A percentile compares a stretch with the other conserved stretches of the same genome.
Evolutionary conservation across 2,888 invertebrate species (phyloP).

Genomic region (Hypercompe scribonia): DNA sequence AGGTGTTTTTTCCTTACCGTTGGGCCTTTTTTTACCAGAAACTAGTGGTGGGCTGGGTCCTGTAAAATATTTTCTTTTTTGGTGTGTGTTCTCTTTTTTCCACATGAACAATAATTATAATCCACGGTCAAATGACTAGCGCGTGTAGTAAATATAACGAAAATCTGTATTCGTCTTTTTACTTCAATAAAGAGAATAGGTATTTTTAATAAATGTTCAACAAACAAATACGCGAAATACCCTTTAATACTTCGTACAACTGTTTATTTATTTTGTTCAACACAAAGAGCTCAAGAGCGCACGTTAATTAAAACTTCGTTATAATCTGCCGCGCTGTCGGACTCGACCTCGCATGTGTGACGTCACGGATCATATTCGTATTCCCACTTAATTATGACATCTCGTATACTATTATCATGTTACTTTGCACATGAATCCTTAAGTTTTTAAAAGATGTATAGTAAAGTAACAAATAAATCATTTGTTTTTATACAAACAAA

Average conservation of each 20-base stretch:
- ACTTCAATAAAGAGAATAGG: not conserved
- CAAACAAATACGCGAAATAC: not conserved
- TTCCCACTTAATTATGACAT: slow-evolving; percentile 10
- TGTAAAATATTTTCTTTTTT: too few species aligned
- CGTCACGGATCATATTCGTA: slow-evolving; percentile 18
- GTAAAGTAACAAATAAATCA: not conserved
- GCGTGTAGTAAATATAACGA: too few species aligned
- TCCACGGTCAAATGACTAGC: too few species aligned
- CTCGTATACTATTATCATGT: not conserved
- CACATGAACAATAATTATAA: too few species aligned
- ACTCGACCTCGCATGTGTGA: slow-evolving; percentile 13
- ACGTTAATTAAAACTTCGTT: slow-evolving; percentile 55
- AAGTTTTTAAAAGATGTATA: not conserved
- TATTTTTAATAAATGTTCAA: not conserved
- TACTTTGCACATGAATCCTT: not conserved
- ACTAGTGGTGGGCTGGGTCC: too few species aligned
- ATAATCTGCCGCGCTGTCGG: slow-evolving; percentile 51
- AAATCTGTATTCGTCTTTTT: not conserved
- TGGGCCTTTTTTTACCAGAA: too few species aligned
- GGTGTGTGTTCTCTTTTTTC: too few species aligned
- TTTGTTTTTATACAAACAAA: not conserved
- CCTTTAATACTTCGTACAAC: not conserved
- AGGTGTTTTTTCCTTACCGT: not conserved
- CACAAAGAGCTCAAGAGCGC: slow-evolving; percentile 38
- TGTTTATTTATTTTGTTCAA: slow-evolving; percentile 28